Conservation (phyloP, 53 echinoderm and acorn worm species). For the Echinometra lucunter region DNA sequence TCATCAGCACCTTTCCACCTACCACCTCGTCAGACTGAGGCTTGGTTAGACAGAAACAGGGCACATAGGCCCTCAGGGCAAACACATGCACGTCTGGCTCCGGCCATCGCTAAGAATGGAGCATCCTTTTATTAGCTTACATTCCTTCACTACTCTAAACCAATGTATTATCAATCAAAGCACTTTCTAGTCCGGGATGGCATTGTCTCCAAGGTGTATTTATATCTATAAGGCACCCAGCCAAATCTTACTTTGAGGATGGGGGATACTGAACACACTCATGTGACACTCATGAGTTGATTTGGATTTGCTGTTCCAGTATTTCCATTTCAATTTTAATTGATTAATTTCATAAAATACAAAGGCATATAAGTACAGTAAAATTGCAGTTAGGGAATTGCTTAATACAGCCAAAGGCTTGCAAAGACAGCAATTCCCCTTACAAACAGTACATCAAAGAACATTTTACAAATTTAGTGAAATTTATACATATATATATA, state of each 20-base stretch:
- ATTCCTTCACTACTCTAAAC: not conserved
- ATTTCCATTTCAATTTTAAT: too few species aligned
- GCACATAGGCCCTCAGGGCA: conserved; percentile 16
- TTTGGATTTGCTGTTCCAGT: not conserved
- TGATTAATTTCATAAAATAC: too few species aligned
- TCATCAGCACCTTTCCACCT: not conserved
- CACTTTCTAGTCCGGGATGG: not conserved
- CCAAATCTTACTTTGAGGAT: not conserved
- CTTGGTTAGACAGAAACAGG: conserved; percentile 42
- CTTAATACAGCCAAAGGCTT: too few species aligned
- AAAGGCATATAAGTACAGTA: too few species aligned
- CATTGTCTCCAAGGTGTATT: not conserved
- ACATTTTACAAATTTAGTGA: too few species aligned
- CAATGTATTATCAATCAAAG: not conserved
- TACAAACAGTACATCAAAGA: too few species aligned
- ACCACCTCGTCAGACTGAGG: not conserved
- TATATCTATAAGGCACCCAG: not conserved
- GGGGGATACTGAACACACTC: not conserved
- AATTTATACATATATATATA: too few species aligned
- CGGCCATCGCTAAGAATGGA: not conserved
- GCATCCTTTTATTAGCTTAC: conserved; percentile 38
- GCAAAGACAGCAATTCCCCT: too few species aligned
- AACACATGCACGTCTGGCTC: conserved; percentile 46
- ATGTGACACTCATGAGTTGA: not conserved
- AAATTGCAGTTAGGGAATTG: too few species aligned